These are phyloP conservation scores for Tenthredo notha DNA, from an alignment of 2,888 invertebrate genomes.

Conservation along the genomic window DNA sequence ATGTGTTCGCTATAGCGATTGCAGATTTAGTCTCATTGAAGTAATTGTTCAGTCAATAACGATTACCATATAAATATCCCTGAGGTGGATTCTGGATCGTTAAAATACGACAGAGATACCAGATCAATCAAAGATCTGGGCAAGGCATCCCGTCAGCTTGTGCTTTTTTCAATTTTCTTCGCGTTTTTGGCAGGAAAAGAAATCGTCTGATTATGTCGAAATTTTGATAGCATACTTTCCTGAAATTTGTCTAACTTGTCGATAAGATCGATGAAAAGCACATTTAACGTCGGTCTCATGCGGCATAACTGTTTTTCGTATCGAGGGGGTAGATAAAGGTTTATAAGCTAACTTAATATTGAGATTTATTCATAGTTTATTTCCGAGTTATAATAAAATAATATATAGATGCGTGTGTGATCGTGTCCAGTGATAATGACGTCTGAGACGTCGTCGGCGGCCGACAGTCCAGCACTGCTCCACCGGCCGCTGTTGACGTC, in stretches of 20 bases:
- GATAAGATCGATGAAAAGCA: neutral
- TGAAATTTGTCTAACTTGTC: neutral
- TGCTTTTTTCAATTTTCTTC: neutral
- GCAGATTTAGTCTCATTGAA: neutral
- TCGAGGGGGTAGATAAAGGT: neutral
- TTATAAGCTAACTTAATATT: neutral
- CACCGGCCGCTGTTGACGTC: constrained; percentile 72
- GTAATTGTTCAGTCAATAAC: neutral
- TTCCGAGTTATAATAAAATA: neutral
- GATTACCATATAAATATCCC: no score
- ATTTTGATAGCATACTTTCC: neutral
- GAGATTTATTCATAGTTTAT: neutral
- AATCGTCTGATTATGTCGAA: neutral
- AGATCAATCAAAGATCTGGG: neutral
- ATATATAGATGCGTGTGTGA: constrained; percentile 43
- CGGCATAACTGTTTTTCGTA: neutral
- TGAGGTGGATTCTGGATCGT: no score
- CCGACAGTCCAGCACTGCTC: constrained; percentile 72
- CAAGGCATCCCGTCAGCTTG: neutral
- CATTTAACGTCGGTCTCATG: neutral
- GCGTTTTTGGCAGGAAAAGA: neutral
- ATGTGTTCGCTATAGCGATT: neutral
- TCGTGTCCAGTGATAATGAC: constrained; percentile 70
- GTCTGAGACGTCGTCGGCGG: constrained; percentile 73
- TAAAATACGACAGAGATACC: neutral